Percentiles rank a stretch among this genome's conserved stretches.
Conservation (phyloP, 2,888 invertebrate genomes). For the Eristalis pertinax region DNA sequence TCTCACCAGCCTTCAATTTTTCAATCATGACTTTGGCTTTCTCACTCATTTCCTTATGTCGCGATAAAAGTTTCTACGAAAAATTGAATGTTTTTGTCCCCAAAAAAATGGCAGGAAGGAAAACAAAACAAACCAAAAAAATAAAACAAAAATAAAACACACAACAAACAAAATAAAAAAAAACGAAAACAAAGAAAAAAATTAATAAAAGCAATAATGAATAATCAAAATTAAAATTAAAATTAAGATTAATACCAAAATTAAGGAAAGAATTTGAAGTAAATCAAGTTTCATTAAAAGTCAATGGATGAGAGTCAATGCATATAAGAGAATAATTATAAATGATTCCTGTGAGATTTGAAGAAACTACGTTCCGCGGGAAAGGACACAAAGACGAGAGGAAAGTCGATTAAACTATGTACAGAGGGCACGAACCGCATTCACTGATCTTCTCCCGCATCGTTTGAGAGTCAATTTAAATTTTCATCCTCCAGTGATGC, state of each 20-base stretch:
- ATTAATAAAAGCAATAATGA: constrained; percentile 69
- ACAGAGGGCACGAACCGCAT: too few species aligned
- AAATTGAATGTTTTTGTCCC: constrained; percentile 74
- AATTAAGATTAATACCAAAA: constrained; percentile 45
- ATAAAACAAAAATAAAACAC: constrained; percentile 72
- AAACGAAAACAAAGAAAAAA: constrained; percentile 68
- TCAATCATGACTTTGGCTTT: constrained; percentile 81
- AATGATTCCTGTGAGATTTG: not conserved
- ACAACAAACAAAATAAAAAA: constrained; percentile 74
- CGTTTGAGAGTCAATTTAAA: too few species aligned
- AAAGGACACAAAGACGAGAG: too few species aligned
- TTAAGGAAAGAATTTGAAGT: constrained; percentile 45
- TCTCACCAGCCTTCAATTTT: constrained; percentile 79
- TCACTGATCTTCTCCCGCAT: too few species aligned
- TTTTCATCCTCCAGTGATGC: too few species aligned
- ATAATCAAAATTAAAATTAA: constrained; percentile 32
- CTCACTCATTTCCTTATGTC: constrained; percentile 82
- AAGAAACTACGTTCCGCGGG: not conserved
- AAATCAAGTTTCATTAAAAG: constrained; percentile 45
- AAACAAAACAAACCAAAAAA: constrained; percentile 68
- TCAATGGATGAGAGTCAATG: not conserved
- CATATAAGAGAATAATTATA: not conserved
- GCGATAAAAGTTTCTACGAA: constrained; percentile 81
- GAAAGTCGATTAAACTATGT: too few species aligned
- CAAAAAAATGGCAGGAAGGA: constrained; percentile 62